A percentile compares a stretch with the other conserved stretches of the same genome.
phyloP scores from a whole-genome alignment of 2,888 invertebrate species.

The Byasa hedistus region DNA sequence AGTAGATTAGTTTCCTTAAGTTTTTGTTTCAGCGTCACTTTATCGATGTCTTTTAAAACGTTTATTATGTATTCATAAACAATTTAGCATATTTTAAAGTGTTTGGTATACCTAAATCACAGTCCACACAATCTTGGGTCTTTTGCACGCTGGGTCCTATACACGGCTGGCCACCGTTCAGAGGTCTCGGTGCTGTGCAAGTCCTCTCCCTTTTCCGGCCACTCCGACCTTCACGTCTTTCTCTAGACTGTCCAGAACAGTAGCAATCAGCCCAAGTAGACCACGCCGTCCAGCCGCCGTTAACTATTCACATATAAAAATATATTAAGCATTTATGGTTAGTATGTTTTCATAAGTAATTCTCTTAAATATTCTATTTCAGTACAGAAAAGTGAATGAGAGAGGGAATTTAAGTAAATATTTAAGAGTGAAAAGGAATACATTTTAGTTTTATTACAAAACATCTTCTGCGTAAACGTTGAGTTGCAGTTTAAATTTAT shows the following conservation, averaged over 20 bases:
- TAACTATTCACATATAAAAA: constrained; percentile 79
- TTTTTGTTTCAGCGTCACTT: neutral
- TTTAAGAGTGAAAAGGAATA: too few species aligned
- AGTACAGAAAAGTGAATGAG: too few species aligned
- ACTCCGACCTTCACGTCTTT: constrained; percentile 71
- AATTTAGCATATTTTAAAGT: neutral
- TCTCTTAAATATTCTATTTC: too few species aligned
- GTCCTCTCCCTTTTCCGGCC: constrained; percentile 90
- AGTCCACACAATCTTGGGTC: constrained; percentile 88
- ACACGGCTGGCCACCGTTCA: constrained; percentile 94
- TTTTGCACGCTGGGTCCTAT: constrained; percentile 90
- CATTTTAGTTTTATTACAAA: too few species aligned
- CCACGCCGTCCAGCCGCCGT: constrained; percentile 97
- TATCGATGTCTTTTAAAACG: neutral
- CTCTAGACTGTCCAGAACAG: constrained; percentile 84
- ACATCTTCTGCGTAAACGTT: too few species aligned
- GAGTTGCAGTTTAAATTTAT: neutral
- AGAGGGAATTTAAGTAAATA: too few species aligned
- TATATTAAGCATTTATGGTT: neutral
- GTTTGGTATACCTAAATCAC: constrained; percentile 73
- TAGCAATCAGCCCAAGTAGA: constrained; percentile 92
- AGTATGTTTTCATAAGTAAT: too few species aligned
- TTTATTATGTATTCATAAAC: neutral
- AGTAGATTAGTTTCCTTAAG: neutral
- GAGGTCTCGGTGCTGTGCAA: constrained; percentile 93